Conservation (phyloP, 2,113 vertebrate genomes). For the Dolichotis patagonum region DNA sequence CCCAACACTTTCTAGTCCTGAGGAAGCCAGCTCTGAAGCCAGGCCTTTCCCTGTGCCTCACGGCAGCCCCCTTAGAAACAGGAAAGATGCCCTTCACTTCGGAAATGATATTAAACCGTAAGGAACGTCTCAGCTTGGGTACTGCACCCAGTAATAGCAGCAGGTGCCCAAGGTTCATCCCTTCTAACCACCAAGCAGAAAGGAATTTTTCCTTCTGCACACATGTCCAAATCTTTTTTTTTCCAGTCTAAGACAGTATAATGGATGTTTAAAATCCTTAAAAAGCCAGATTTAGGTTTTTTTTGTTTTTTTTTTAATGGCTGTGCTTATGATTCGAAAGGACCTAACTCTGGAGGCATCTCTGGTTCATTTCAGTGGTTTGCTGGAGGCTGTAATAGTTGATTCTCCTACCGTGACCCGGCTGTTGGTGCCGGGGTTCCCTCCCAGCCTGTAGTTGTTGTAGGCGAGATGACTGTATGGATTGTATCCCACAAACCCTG, state of each 20-base stretch:
- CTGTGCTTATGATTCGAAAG: constrained; percentile 82
- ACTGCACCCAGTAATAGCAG: constrained; percentile 13
- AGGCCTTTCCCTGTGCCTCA: constrained; percentile 4
- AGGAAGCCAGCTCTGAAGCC: constrained; percentile 34
- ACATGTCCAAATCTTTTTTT: constrained; percentile 56
- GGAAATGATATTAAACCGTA: constrained; percentile 50
- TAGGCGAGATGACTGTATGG: constrained; percentile 99
- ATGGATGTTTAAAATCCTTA: constrained; percentile 52
- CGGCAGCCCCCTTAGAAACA: constrained; percentile 50
- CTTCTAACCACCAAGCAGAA: constrained; percentile 71
- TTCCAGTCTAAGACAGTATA: constrained; percentile 51
- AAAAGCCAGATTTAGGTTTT: constrained; percentile 63
- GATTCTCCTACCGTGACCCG: constrained; percentile 99
- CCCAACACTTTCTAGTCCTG: neutral
- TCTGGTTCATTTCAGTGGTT: constrained; percentile 87
- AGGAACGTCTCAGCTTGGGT: constrained; percentile 53
- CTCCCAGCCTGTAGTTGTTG: constrained; percentile 99
- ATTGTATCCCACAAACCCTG: constrained; percentile 99
- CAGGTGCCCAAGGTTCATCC: constrained; percentile 44
- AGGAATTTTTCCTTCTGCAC: constrained; percentile 60
- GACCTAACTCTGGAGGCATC: constrained; percentile 89
- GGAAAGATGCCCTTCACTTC: constrained; percentile 48
- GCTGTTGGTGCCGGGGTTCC: constrained; percentile 99
- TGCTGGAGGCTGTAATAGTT: constrained; percentile 90
- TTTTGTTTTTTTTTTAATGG: constrained; percentile 50